Evolutionary conservation across 2,888 invertebrate genomes (phyloP).

Genomic region (Sphinx pinastri): DNA sequence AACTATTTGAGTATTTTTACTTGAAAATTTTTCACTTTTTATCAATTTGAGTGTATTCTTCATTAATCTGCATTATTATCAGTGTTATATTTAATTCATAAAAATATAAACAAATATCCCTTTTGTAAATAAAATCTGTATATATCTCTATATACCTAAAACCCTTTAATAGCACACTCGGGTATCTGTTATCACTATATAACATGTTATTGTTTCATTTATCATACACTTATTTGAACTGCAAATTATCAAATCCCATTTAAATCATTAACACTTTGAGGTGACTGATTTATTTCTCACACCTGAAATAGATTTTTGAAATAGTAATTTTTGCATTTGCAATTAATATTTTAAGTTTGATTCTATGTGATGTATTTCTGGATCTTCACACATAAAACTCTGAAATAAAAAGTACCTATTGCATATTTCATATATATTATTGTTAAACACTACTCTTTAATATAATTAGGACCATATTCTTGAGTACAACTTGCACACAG

Average conservation of each 20-base stretch:
- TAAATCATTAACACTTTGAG: neutral
- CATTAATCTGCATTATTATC: neutral
- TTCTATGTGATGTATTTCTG: no score
- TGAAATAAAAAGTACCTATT: no score
- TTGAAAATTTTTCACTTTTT: neutral
- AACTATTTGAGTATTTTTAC: conserved; percentile 4
- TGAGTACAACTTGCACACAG: no score
- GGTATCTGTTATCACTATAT: neutral
- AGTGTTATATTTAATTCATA: neutral
- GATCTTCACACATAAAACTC: no score
- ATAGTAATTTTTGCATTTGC: neutral
- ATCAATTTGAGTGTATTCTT: no score
- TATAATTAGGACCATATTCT: no score
- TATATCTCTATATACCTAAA: neutral
- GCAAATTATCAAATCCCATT: neutral
- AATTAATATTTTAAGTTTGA: no score
- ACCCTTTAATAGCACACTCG: neutral
- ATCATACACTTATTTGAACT: neutral
- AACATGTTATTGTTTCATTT: neutral
- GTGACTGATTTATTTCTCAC: neutral
- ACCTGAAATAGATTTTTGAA: neutral
- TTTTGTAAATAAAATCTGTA: no score
- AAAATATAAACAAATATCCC: conserved; percentile 1
- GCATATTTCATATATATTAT: no score
- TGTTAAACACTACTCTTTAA: no score